A percentile compares a stretch with the other conserved stretches of the same genome.
Conservation (phyloP, 2,113 vertebrate genomes). For the Piliocolobus tephrosceles region DNA sequence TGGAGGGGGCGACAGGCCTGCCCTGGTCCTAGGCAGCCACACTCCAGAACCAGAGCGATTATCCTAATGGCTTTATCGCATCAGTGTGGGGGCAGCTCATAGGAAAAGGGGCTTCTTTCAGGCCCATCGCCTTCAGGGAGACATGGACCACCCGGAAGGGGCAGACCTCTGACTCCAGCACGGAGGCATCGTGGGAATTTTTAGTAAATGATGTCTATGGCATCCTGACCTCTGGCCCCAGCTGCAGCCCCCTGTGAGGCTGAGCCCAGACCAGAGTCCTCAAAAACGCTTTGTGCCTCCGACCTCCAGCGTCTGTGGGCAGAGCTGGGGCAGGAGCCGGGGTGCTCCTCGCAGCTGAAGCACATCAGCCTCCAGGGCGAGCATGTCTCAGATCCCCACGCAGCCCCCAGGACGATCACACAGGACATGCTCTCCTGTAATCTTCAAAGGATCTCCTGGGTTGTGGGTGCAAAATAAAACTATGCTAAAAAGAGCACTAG, state of each 20-base stretch:
- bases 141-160: slow-evolving; percentile 60
- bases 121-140: slow-evolving; percentile 55
- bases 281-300: slow-evolving; percentile 76
- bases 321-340: slow-evolving; percentile 67
- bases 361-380: too few relatives aligned
- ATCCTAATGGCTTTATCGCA: slow-evolving; percentile 83
- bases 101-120: slow-evolving; percentile 82
- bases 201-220: slow-evolving; percentile 78
- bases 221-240: slow-evolving; percentile 82
- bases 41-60: slow-evolving; percentile 76
- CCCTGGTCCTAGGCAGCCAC: slow-evolving; percentile 65
- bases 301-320: slow-evolving; percentile 51
- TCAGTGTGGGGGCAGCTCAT: slow-evolving; percentile 78
- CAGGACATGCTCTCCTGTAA: too few relatives aligned
- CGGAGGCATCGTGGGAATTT: slow-evolving; percentile 79
- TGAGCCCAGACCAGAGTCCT: slow-evolving; percentile 78
- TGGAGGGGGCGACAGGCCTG: slow-evolving; percentile 45
- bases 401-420: neutral
- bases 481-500: rapidly evolving
- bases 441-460: slow-evolving; percentile 42
- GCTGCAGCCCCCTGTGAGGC: slow-evolving; percentile 78
- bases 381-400: neutral
- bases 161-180: slow-evolving; percentile 74
- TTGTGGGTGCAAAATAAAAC: rapidly evolving
- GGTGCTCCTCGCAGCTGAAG: slow-evolving; percentile 25